Conservation (phyloP, 2,113 vertebrate species). For the Brachirus orientalis region DNA sequence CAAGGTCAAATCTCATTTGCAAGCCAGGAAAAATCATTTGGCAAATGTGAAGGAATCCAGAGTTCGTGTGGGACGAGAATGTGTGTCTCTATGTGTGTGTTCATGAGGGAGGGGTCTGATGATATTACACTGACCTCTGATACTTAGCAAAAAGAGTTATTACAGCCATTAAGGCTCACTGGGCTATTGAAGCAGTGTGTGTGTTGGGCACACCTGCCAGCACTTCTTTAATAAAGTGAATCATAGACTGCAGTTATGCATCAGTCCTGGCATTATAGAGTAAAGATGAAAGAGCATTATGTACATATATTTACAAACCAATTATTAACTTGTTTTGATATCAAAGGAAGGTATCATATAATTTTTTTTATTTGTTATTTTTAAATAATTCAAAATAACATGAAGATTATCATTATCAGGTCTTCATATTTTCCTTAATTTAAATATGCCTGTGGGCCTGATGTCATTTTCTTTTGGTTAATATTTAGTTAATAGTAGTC, state of each 20-base stretch:
- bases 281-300: neutral
- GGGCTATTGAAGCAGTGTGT: slow-evolving; percentile 58
- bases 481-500: slow-evolving; percentile 11
- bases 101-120: slow-evolving; percentile 43
- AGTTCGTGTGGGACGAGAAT: neutral
- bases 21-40: slow-evolving; percentile 76
- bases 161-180: slow-evolving; percentile 74
- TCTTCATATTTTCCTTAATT: too few species aligned
- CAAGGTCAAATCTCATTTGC: slow-evolving; percentile 82
- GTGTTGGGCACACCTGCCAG: slow-evolving; percentile 64
- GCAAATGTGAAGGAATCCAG: slow-evolving; percentile 63
- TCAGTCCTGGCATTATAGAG: slow-evolving; percentile 37
- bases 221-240: slow-evolving; percentile 75
- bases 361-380: too few species aligned
- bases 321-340: too few species aligned
- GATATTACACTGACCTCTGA: slow-evolving; percentile 75
- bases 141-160: slow-evolving; percentile 79
- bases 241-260: slow-evolving; percentile 55
- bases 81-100: slow-evolving; percentile 1
- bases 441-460: too few species aligned
- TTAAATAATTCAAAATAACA: too few species aligned
- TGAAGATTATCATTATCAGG: too few species aligned
- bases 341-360: too few species aligned
- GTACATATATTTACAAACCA: too few species aligned
- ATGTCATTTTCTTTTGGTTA: neutral